Evolutionary conservation across 1,140 invertebrate genomes (phyloP), one percentile per base, ranked within the genome.

Genomic region (Scaptomyza montana): DNA sequence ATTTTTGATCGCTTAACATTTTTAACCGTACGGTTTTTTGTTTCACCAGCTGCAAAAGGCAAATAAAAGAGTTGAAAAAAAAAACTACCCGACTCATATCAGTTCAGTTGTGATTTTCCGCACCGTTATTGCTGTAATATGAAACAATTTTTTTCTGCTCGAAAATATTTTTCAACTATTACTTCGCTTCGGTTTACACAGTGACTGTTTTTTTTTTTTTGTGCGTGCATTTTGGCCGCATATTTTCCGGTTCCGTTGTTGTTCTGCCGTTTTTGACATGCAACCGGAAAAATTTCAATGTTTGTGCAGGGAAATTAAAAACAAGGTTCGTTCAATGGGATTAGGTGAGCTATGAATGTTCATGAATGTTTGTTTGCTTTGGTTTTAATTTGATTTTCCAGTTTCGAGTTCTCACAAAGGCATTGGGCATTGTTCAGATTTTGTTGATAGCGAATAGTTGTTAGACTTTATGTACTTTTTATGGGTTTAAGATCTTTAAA

Each of bases 121-220:
- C 78, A 74, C 59, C 74, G 81, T 77, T 85, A 86, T 85, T 81
- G 81, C 81, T 73, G 81, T 86, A 85, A 85, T 78, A 75, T 86
- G 82, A 87, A 85, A 87, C 82, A 76, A 59, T 81, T 78, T 75
- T 69, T 74, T 39, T 13, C 8, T 39, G 33, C 16, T 47, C 33
- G 6, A 13, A 10, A 36, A 56, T 39, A 33, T 46, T 45, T 60
- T 64, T 68, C 36, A 33, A 47, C 50, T 64, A 45, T 64, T 64
- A 39, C 12, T 55, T 30, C 49, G 36, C 61, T 60, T 63, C 33
- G 13, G 46, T 56, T 61, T 25, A 36, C 33, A 36, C 33, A 2
- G 8, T 9, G 8, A 36, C 33, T 12, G 61, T 13, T 47, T 10
- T 28, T 61, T 21, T 63, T 57, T 62, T 50, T 28, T 60, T 50